phyloP scores from a whole-genome alignment of 2,113 vertebrate species.

The Gymnocephalus cernua region DNA sequence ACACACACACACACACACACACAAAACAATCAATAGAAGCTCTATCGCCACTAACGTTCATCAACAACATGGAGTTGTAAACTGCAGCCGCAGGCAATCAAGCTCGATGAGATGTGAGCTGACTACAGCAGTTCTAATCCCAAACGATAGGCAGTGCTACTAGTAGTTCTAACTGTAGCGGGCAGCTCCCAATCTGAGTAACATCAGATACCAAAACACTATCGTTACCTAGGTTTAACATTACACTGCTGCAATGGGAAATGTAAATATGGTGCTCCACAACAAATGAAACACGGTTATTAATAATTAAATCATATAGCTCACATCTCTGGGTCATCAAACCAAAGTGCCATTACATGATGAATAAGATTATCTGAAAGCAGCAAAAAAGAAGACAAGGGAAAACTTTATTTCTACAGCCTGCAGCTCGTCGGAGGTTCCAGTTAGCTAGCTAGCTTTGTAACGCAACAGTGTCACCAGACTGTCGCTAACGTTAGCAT shows the following conservation, averaged over 20 bases:
- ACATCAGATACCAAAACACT: not conserved
- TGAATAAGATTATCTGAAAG: not conserved
- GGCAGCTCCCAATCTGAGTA: not conserved
- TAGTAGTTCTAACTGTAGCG: too few relatives aligned
- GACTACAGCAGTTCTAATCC: too few relatives aligned
- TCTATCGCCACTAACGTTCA: too few relatives aligned
- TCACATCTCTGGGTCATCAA: too few relatives aligned
- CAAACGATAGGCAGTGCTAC: too few relatives aligned
- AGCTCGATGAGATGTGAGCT: too few relatives aligned
- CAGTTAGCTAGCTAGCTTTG: conserved; percentile 10
- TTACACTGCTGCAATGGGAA: not conserved
- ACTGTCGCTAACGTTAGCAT: conserved; percentile 34
- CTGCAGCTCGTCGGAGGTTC: not conserved
- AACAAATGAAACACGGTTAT: not conserved
- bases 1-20: too few relatives aligned
- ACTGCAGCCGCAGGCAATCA: too few relatives aligned
- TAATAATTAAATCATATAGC: not conserved
- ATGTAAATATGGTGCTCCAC: not conserved
- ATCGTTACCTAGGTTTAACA: too few relatives aligned
- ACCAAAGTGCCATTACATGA: not conserved
- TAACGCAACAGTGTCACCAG: conserved; percentile 20
- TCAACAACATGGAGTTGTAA: too few relatives aligned
- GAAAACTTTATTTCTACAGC: conserved; percentile 5
- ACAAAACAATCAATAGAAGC: too few relatives aligned
- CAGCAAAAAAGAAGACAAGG: not conserved